Percentiles rank a stretch among this genome's conserved stretches.
These are phyloP conservation scores for Osedax fenrisi DNA, from an alignment of 2,888 invertebrate species.

Conservation along the genomic window DNA sequence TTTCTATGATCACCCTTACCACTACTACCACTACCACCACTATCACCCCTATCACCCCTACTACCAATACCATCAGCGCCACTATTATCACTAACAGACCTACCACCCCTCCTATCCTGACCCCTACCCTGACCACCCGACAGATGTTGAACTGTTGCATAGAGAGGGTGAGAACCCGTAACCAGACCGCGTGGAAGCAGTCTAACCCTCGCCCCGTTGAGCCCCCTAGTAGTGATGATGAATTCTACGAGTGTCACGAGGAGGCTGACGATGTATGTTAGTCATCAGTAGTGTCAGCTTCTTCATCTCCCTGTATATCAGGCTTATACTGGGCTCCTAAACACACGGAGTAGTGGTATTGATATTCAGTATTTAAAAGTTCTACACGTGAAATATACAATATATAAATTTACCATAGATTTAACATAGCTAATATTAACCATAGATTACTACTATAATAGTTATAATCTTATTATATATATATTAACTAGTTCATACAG, in stretches of 20 bases:
- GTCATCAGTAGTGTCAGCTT: constrained; percentile 26
- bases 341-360: too few relatives aligned
- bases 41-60: constrained; percentile 8
- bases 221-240: constrained; percentile 36
- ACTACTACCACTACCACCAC: neutral
- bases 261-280: constrained; percentile 31
- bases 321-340: too few relatives aligned
- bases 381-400: too few relatives aligned
- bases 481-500: too few relatives aligned
- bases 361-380: too few relatives aligned
- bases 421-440: too few relatives aligned
- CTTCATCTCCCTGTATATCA: too few relatives aligned
- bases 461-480: too few relatives aligned
- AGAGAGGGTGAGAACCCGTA: constrained; percentile 51
- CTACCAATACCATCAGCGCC: neutral
- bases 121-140: constrained; percentile 30
- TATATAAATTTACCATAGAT: too few relatives aligned
- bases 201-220: constrained; percentile 32
- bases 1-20: neutral
- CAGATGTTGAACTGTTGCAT: constrained; percentile 59
- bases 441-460: too few relatives aligned
- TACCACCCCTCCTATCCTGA: neutral
- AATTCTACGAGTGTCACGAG: constrained; percentile 46
- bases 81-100: constrained; percentile 4
- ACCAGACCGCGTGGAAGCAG: constrained; percentile 37